Evolutionary conservation across 2,888 invertebrate species (phyloP).

Genomic region (Acrobasis suavella): DNA sequence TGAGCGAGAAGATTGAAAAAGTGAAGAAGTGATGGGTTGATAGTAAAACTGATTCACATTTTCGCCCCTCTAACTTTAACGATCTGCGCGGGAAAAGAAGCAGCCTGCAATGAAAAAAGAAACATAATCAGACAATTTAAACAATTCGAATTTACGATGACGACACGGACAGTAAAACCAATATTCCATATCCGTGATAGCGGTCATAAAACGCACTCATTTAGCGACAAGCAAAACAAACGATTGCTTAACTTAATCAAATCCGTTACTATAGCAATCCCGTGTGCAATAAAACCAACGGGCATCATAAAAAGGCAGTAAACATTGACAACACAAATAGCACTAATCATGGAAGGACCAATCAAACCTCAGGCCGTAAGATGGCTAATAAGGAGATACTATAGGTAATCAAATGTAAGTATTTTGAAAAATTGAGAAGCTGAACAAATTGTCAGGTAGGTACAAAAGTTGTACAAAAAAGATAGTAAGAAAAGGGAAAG

Average conservation of each 20-base stretch:
- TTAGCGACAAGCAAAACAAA: conserved; percentile 60
- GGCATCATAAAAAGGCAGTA: conserved; percentile 74
- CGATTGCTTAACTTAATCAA: conserved; percentile 74
- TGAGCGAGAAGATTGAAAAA: too few species aligned
- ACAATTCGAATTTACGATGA: conserved; percentile 7
- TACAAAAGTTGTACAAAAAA: too few species aligned
- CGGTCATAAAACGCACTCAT: conserved; percentile 49
- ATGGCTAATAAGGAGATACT: conserved; percentile 71
- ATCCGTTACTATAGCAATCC: conserved; percentile 72
- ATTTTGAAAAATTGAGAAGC: too few species aligned
- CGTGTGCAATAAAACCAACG: conserved; percentile 73
- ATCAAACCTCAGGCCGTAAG: conserved; percentile 60
- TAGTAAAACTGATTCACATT: too few species aligned
- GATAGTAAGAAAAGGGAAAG: too few species aligned
- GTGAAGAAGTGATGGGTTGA: too few species aligned
- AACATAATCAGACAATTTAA: not conserved
- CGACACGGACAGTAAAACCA: conserved; percentile 10
- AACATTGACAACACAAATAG: conserved; percentile 80
- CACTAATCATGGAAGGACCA: conserved; percentile 68
- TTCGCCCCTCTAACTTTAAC: too few species aligned
- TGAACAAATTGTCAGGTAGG: too few species aligned
- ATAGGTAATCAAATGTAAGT: conserved; percentile 34
- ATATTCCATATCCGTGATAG: conserved; percentile 27
- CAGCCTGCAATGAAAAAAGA: too few species aligned
- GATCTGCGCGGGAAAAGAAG: too few species aligned